A percentile compares a stretch with the other conserved stretches of the same genome.
Evolutionary conservation across 2,113 vertebrate genomes (phyloP).

Genomic region (Platysteira castanea): DNA sequence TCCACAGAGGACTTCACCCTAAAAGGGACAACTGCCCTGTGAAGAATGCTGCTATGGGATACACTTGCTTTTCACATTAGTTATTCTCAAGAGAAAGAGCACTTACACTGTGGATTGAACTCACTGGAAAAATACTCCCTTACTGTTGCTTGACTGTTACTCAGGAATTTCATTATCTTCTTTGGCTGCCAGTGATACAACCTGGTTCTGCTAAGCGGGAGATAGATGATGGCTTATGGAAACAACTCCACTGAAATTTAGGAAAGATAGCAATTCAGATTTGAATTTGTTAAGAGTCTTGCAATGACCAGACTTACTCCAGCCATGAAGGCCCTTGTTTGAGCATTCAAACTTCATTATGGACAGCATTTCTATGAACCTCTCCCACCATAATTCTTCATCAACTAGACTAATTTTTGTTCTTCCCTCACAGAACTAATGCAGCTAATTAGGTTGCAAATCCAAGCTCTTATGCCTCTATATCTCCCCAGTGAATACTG

Average conservation of each 20-base stretch:
- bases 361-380: not conserved
- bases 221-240: not conserved
- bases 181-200: not conserved
- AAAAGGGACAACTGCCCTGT: not conserved
- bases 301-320: not conserved
- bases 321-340: not conserved
- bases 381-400: not conserved
- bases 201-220: not conserved
- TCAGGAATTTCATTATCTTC: not conserved
- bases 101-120: not conserved
- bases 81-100: not conserved
- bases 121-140: not conserved
- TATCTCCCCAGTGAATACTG: not conserved
- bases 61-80: not conserved
- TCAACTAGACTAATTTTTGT: not conserved
- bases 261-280: not conserved
- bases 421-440: not conserved
- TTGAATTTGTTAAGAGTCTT: not conserved
- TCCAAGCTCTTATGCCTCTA: not conserved
- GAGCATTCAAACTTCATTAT: not conserved
- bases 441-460: not conserved
- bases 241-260: not conserved
- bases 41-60: not conserved
- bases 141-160: not conserved
- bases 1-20: not conserved